Conservation (phyloP, 2,888 invertebrate species). For the Pyrrhosoma nymphula region DNA sequence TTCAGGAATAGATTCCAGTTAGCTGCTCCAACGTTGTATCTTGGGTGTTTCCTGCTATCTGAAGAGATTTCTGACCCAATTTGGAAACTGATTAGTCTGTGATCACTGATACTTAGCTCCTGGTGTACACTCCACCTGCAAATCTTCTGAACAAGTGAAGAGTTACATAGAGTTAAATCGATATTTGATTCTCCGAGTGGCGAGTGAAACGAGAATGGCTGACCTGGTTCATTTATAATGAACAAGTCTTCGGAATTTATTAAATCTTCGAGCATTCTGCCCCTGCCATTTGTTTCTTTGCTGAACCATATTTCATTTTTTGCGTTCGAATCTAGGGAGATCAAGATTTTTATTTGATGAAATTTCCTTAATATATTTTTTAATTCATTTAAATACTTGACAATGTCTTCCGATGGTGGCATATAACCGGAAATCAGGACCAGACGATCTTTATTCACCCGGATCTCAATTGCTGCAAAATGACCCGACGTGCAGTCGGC, state of each 20-base stretch:
- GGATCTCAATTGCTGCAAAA: not conserved
- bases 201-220: not conserved
- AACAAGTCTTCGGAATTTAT: not conserved
- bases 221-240: not conserved
- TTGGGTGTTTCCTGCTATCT: not conserved
- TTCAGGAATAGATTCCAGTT: not conserved
- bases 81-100: not conserved
- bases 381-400: not conserved
- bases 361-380: not conserved
- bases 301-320: not conserved
- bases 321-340: not conserved
- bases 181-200: not conserved
- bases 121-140: not conserved
- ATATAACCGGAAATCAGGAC: not conserved
- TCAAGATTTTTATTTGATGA: not conserved
- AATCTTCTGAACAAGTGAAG: not conserved
- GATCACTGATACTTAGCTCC: not conserved
- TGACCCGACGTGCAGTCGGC: not conserved
- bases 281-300: not conserved
- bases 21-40: not conserved
- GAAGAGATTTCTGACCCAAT: not conserved
- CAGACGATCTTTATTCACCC: not conserved
- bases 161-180: not conserved
- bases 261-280: not conserved
- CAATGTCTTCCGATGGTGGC: not conserved